Base-by-base conservation (phyloP, 2,797 vertebrate species). In the Garrulus glandarius region DNA sequence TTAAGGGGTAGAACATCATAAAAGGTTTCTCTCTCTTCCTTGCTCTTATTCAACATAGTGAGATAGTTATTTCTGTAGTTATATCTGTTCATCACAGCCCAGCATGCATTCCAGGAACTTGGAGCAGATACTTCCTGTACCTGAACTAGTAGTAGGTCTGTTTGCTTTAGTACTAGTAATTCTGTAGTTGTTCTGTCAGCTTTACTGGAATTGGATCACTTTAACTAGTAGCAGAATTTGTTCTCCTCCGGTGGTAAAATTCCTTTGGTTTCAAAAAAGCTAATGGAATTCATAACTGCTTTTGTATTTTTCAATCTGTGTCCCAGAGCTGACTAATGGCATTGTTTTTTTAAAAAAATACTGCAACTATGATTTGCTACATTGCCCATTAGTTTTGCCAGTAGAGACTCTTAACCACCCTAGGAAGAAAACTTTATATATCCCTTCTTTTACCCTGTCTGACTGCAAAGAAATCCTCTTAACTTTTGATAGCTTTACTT, bases 231-330 rank as follows among this genome's bases (percentile, higher is more conserved):
- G 50, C 47, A 88, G 69, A 84, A 71, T 81, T 94, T 57, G 15
- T 84, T 93, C 39, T 76, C 13, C 37, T 92, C 68, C 70, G 39
- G 44, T 87, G 63, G 36, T 87, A 81, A 85, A 85, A 90, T 79
- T 87, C 47, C 50, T 80, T 93, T 84, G 32, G 56, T 87, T 95
- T 93, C 72, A 91, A 36, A 83, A 95, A 85, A 64, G 23, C 47
- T 77, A 60, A 49, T 92, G 41, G 84, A 91, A 85, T 92, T 83
- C n/a, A 29, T 95, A 85, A 85, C 24, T 83, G 27, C 39, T 52
- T 95, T 91, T 89, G 11, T 91, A 68, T 85, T 87, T 93, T 93
- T 72, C 84, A 63, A 5, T 82, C 67, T 79, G 24, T 76, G 59
- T 89, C 68, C 71, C 78, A 63, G 46, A 92, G 55, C 70, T 91